These are phyloP conservation scores for Andrena marginata DNA, from an alignment of 2,888 invertebrate species.

Conservation along the genomic window DNA sequence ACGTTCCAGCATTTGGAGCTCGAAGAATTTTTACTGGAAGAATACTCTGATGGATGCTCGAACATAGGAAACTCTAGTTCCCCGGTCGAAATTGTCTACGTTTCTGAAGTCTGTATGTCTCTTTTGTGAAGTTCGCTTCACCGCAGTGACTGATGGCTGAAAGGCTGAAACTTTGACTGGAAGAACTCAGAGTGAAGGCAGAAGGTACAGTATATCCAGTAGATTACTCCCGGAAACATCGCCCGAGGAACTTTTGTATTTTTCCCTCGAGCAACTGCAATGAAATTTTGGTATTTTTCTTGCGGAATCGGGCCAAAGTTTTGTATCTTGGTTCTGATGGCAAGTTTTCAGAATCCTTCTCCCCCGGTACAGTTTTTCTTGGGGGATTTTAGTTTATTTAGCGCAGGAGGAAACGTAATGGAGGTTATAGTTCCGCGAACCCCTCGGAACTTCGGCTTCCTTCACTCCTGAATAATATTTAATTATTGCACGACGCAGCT, in stretches of 20 bases:
- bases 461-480: too few species aligned
- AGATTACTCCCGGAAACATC: neutral
- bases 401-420: too few species aligned
- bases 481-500: too few species aligned
- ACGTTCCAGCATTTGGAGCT: neutral
- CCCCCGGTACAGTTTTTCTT: too few species aligned
- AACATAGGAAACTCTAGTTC: neutral
- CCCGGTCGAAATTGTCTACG: neutral
- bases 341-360: too few species aligned
- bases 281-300: constrained; percentile 41
- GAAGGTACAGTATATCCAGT: neutral
- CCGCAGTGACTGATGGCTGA: constrained; percentile 1
- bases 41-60: neutral
- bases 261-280: neutral
- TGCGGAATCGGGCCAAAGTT: neutral
- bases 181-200: neutral
- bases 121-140: constrained; percentile 5
- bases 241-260: neutral
- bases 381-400: too few species aligned
- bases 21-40: too few species aligned
- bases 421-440: too few species aligned
- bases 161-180: neutral
- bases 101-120: neutral
- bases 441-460: too few species aligned
- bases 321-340: too few species aligned